Conservation (phyloP, 1,140 invertebrate species). For the Drosophila quadrilineata region DNA sequence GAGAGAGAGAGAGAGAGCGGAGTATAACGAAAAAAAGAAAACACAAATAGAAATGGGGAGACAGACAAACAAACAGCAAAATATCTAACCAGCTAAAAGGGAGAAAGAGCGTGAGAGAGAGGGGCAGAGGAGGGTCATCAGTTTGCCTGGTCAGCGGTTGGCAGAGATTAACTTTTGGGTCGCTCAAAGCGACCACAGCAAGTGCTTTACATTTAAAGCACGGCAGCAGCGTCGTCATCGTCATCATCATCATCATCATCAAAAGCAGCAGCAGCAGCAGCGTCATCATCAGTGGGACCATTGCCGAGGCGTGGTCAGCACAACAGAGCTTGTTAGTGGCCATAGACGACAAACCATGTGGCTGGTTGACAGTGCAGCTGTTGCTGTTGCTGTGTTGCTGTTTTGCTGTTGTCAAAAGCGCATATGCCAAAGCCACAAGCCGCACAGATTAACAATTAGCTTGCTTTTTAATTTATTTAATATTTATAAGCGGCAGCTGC, state of each 20-base stretch:
- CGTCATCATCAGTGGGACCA: no score
- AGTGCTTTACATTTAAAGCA: slow-evolving; percentile 77
- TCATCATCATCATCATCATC: no score
- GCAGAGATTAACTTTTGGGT: slow-evolving; percentile 78
- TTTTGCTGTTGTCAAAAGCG: slow-evolving; percentile 60
- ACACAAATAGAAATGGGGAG: not conserved
- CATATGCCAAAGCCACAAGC: slow-evolving; percentile 65
- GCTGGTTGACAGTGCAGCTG: not conserved
- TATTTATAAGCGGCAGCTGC: slow-evolving; percentile 7
- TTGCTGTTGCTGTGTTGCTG: not conserved
- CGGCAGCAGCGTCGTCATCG: slow-evolving; percentile 26
- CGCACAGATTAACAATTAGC: slow-evolving; percentile 74
- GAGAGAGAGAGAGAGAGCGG: slow-evolving; percentile 11
- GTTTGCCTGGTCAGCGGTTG: slow-evolving; percentile 60
- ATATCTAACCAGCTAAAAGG: slow-evolving; percentile 60
- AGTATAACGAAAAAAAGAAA: no score
- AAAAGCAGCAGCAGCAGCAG: not conserved
- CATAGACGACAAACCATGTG: slow-evolving; percentile 20
- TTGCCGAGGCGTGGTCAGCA: slow-evolving; percentile 5
- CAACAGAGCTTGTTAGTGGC: slow-evolving; percentile 51
- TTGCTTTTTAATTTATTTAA: slow-evolving; percentile 65
- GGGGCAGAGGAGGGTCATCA: not conserved
- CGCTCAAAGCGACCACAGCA: slow-evolving; percentile 77
- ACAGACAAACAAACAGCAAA: slow-evolving; percentile 47
- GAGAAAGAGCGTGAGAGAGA: not conserved